Evolutionary conservation across 2,113 vertebrate species (phyloP), one percentile per base, ranked within the genome.

Genomic region (Erinaceus europaeus): DNA sequence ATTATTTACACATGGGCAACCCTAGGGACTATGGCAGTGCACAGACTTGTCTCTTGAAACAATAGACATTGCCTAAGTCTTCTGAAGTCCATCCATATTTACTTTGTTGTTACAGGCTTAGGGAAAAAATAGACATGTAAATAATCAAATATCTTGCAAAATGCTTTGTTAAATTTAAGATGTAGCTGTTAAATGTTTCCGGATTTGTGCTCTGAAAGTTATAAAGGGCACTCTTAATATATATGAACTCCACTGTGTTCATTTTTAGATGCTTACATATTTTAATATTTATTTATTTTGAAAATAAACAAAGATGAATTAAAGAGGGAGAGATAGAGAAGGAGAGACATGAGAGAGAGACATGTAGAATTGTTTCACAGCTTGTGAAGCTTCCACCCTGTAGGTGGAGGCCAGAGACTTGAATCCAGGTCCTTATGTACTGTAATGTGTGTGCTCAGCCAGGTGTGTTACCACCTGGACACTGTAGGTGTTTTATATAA

Each of bases 141-240:
- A 88, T 75, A 80, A 93, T 86, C 61, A 93, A 83, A 75, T 64
- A 62, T 73, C 57, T 91, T 90, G 80, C 86, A 91, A 91, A 93
- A 93, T 59, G 21, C 40, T 76, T 73, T 48, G 42, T 53, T 62
- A 61, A 52, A 64, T 64, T 90, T 67, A 64, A 67, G n/a, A 90
- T 53, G 71, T 36, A 8, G 2, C 84, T 80, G 38, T 87, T 79
- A 67, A 90, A 79, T 79, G 25, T 75, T 81, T 82, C 59, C 48
- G 79, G 46, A n/a, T 69, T 83, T 64, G 13, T 69, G 29, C 53
- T 42, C 25, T 27, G 64, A 52, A 81, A 87, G 48, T 57, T 50
- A 61, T 78, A 71, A 81, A 83, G 23, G 20, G 32, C 38, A 59
- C 4, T 62, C 46, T 48, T 79, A 38, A 15, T 44, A 57, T 69